Evolutionary conservation across 2,797 vertebrate genomes (phyloP).

Genomic region (Dryobates pubescens): DNA sequence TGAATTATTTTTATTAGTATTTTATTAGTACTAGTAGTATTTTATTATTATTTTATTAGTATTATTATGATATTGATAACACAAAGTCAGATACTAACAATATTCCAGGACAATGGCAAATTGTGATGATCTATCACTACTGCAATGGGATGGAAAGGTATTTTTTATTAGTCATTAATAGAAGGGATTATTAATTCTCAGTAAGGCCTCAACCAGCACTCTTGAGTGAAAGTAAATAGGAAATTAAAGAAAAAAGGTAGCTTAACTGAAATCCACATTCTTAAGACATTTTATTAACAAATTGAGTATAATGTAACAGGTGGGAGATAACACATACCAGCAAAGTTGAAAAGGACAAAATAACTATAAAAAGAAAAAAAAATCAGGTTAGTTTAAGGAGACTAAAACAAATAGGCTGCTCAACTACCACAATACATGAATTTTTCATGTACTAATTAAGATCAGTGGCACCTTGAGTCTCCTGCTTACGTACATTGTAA

Average conservation of each 20-base stretch:
- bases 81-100: not conserved
- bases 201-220: not conserved
- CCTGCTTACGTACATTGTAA: not conserved
- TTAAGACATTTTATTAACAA: not conserved
- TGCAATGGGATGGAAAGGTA: fast-evolving
- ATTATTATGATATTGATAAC: not conserved
- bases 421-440: not conserved
- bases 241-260: not conserved
- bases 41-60: no score
- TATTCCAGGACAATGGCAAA: not conserved
- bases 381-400: not conserved
- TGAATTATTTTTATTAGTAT: not conserved
- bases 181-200: not conserved
- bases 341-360: not conserved
- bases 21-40: no score
- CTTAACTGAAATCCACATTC: not conserved
- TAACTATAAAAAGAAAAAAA: not conserved
- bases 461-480: not conserved
- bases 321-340: not conserved
- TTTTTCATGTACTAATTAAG: not conserved
- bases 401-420: not conserved
- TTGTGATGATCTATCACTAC: not conserved
- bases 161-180: not conserved
- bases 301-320: not conserved
- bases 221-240: not conserved